Percentiles rank a stretch among this genome's conserved stretches.
Evolutionary conservation across 2,888 invertebrate species (phyloP).

Genomic region (Ferrisia virgata): DNA sequence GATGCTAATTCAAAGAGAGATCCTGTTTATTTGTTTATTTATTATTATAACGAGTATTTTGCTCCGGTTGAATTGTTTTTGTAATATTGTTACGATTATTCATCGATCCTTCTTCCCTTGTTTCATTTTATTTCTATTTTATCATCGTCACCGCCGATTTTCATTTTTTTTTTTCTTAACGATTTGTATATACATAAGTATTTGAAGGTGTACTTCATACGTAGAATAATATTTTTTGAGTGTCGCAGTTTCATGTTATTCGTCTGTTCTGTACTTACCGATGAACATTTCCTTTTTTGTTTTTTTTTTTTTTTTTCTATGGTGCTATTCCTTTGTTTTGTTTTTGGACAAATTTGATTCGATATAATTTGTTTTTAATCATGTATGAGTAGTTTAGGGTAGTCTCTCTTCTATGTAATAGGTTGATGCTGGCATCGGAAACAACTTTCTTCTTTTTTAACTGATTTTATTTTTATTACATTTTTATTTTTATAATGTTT

Average conservation of each 20-base stretch:
- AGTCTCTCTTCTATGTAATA: not conserved
- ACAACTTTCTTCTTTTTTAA: not conserved
- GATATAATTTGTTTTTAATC: not conserved
- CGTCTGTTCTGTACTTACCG: not conserved
- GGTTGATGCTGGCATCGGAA: not conserved
- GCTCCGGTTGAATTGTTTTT: not conserved
- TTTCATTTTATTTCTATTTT: not conserved
- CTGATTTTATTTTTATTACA: not conserved
- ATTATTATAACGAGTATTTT: not conserved
- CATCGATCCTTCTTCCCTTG: not conserved
- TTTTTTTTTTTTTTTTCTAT: not conserved
- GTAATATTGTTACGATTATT: not conserved
- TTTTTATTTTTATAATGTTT: not conserved
- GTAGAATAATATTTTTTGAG: not conserved
- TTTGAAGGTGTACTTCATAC: not conserved
- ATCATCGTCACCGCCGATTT: not conserved
- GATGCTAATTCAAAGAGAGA: not conserved
- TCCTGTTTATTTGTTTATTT: not conserved
- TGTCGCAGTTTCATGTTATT: slow-evolving; percentile 2
- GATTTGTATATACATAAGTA: no score
- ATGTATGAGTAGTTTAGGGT: no score
- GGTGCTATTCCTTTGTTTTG: not conserved
- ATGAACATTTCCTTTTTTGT: not conserved
- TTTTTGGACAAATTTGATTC: not conserved
- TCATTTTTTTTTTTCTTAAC: no score